These are phyloP conservation scores for Nomada hirtipes DNA, from an alignment of 2,888 invertebrate species.

Conservation along the genomic window DNA sequence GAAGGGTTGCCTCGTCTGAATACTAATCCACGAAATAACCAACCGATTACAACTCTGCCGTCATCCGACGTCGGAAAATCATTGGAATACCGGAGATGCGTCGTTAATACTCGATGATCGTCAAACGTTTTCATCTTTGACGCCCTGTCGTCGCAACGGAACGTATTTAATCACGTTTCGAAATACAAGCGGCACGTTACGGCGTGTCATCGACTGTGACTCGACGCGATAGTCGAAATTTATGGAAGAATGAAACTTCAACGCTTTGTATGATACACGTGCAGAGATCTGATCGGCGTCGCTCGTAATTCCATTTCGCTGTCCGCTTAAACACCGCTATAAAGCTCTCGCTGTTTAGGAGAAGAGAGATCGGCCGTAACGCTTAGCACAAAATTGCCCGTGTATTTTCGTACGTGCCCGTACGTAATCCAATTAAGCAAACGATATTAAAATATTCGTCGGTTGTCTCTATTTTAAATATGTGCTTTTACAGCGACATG, in stretches of 20 bases:
- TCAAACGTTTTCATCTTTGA: conserved; percentile 1
- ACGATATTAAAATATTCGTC: too few species aligned
- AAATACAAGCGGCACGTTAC: neutral
- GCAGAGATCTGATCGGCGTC: too few species aligned
- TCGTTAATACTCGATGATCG: neutral
- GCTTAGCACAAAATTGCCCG: too few species aligned
- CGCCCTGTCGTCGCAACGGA: neutral
- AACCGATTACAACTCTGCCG: conserved; percentile 20
- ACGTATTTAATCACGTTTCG: too few species aligned
- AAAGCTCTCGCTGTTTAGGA: neutral
- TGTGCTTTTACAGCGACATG: too few species aligned
- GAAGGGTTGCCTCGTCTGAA: conserved; percentile 29
- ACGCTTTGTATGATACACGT: conserved; percentile 37
- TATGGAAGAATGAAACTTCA: conserved; percentile 50
- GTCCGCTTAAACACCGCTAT: conserved; percentile 27
- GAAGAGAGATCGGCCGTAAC: too few species aligned
- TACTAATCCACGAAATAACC: conserved; percentile 47
- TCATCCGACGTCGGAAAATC: conserved; percentile 18
- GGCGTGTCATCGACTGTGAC: neutral
- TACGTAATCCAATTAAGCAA: too few species aligned
- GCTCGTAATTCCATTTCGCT: conserved; percentile 41
- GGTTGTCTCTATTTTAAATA: too few species aligned
- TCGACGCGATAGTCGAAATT: conserved; percentile 20
- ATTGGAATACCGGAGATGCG: neutral
- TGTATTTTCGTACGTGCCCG: too few species aligned